Evolutionary conservation across 2,113 vertebrate genomes (phyloP), one percentile per base, ranked within the genome.

Genomic region (Actenoides hombroni): DNA sequence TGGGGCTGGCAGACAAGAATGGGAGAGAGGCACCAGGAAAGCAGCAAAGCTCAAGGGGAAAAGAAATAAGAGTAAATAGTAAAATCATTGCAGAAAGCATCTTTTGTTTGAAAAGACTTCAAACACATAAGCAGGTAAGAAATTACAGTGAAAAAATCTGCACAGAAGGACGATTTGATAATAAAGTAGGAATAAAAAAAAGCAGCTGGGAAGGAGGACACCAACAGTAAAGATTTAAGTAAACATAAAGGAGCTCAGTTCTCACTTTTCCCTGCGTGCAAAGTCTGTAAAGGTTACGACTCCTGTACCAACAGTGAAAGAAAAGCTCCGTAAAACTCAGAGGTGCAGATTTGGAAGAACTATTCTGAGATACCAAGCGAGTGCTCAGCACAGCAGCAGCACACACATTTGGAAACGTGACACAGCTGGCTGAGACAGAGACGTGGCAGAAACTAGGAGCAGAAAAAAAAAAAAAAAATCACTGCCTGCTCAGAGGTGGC

Each of bases 1-100:
- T 7, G 5, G 61, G 53, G 60, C 61, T 97, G 94, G 95, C 92
- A 90, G 75, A 95, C 54, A 70, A 93, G 86, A 94, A 95, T 23
- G 33, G 69, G 84, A 78, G 49, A 92, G 79, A 82, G 85, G 94
- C 85, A 89, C 88, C 49, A 64, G n/a, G 59, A 77, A 93, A 94
- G 73, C 49, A 95, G 81, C 75, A 89, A 80, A 92, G 78, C 82
- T 85, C 28, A 78, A 57, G 44, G 61, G 73, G 69, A 57, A 61
- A 86, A 92, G n/a, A 88, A 95, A 60, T 4, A 63, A 44, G 42
- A 88, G 44, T 37, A 86, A 92, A 94, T 4, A 60, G 48, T 39
- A 71, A 88, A 94, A 85, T 61, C 10, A 18, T 48, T 51, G 65
- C 65, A 87, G 48, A 94, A 95, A 92, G 89, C 39, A 79, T 26